These are phyloP conservation scores for Tenthredo livida DNA, from an alignment of 2,888 invertebrate species.

Conservation along the genomic window DNA sequence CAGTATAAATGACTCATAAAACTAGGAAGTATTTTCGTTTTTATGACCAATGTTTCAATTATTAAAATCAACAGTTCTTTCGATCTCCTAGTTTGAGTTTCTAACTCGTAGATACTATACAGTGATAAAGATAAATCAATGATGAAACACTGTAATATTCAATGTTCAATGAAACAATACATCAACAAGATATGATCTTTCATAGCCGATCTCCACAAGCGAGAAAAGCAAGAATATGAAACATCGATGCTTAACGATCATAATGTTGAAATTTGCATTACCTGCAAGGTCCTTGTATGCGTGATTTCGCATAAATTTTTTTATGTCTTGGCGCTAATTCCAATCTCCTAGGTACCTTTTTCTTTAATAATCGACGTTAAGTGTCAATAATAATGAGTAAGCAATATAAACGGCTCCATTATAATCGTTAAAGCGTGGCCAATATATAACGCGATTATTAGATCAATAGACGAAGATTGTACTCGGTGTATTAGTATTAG, in stretches of 20 bases:
- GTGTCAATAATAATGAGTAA: neutral
- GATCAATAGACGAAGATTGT: neutral
- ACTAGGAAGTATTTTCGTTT: neutral
- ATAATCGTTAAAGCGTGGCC: neutral
- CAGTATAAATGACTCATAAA: neutral
- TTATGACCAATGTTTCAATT: neutral
- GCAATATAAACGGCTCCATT: neutral
- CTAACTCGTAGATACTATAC: too few species aligned
- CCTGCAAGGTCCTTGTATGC: neutral
- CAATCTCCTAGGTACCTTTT: neutral
- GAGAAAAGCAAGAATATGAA: neutral
- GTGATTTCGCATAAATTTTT: neutral
- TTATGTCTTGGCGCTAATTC: neutral
- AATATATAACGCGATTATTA: constrained; percentile 8
- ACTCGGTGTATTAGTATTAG: neutral
- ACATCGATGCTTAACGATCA: neutral
- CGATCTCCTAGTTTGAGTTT: neutral
- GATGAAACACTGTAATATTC: neutral
- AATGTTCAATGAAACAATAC: neutral
- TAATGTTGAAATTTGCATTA: neutral
- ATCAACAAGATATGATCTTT: neutral
- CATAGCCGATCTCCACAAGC: neutral
- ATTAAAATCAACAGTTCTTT: neutral
- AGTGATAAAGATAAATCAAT: neutral
- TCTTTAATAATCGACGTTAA: neutral